A percentile compares a stretch with the other conserved stretches of the same genome.
These are phyloP conservation scores for Mactromeris polynyma DNA, from an alignment of 2,888 invertebrate genomes.

Conservation along the genomic window DNA sequence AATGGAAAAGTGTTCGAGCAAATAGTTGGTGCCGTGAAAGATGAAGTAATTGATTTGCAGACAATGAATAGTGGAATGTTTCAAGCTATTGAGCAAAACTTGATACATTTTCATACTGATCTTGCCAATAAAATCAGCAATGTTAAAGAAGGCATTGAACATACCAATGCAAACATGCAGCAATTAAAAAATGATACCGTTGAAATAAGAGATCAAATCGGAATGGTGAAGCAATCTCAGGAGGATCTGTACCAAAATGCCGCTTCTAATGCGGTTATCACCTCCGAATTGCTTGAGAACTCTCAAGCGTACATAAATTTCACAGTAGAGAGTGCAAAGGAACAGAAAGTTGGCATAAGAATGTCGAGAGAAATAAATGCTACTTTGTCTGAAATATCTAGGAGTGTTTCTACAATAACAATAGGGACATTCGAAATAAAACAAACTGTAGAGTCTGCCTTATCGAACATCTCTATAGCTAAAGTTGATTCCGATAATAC, in stretches of 20 bases:
- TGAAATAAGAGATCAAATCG: constrained; percentile 35
- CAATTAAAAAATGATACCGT: constrained; percentile 58
- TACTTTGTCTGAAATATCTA: constrained; percentile 21
- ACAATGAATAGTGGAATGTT: constrained; percentile 74
- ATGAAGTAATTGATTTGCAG: constrained; percentile 73
- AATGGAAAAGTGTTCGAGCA: constrained; percentile 67
- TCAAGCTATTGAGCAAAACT: constrained; percentile 75
- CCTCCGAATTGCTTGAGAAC: constrained; percentile 39
- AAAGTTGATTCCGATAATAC: constrained; percentile 4
- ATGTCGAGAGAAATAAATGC: not conserved
- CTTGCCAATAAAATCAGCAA: constrained; percentile 48
- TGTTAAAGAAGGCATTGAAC: constrained; percentile 50
- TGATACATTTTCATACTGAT: constrained; percentile 66
- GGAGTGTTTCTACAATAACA: constrained; percentile 40
- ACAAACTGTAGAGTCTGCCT: constrained; percentile 26
- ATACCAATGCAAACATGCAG: constrained; percentile 29
- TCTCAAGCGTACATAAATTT: constrained; percentile 8
- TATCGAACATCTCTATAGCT: constrained; percentile 42
- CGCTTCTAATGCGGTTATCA: constrained; percentile 39
- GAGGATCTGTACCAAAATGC: constrained; percentile 38
- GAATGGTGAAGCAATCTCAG: constrained; percentile 33
- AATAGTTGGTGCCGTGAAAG: constrained; percentile 67
- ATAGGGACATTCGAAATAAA: constrained; percentile 52
- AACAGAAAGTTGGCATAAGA: not conserved
- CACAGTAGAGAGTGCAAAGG: not conserved